These are phyloP conservation scores for Prinia subflava DNA, from an alignment of 2,113 vertebrate species.

Conservation along the genomic window DNA sequence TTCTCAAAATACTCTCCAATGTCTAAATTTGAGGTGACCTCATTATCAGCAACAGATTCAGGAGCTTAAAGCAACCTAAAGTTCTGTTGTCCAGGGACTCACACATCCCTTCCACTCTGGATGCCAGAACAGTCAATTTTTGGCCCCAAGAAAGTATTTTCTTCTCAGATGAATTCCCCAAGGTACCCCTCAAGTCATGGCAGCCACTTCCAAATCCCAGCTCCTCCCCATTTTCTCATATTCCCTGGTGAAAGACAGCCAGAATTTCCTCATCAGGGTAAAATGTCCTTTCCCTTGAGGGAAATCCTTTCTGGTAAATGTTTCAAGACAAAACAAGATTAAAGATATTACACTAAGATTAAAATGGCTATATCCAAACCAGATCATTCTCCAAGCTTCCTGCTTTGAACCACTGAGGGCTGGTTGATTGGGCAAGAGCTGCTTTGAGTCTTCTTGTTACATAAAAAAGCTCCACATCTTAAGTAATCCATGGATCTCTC, in stretches of 20 bases:
- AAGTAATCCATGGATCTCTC: not conserved
- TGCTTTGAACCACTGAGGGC: not conserved
- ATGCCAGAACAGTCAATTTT: not conserved
- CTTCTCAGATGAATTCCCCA: not conserved
- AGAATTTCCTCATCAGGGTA: not conserved
- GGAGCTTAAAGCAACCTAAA: not conserved
- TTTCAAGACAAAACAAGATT: slow-evolving; percentile 22
- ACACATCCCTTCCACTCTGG: not conserved
- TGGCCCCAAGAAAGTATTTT: not conserved
- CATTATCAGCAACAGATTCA: not conserved
- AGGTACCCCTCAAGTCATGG: not conserved
- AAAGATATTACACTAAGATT: not conserved
- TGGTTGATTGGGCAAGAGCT: not conserved
- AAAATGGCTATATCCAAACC: not conserved
- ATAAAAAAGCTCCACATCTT: not conserved
- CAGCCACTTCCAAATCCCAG: not conserved
- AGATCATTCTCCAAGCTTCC: not conserved
- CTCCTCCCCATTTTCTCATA: not conserved
- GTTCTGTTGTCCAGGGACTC: not conserved
- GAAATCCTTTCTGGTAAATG: slow-evolving; percentile 20
- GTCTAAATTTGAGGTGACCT: not conserved
- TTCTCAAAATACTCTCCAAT: not conserved
- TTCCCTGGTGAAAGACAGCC: not conserved
- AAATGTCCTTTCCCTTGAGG: not conserved
- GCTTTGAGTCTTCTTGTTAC: not conserved